These are phyloP conservation scores for Psilanteris sp. DNA, from an alignment of 1,140 invertebrate genomes.

Conservation along the genomic window DNA sequence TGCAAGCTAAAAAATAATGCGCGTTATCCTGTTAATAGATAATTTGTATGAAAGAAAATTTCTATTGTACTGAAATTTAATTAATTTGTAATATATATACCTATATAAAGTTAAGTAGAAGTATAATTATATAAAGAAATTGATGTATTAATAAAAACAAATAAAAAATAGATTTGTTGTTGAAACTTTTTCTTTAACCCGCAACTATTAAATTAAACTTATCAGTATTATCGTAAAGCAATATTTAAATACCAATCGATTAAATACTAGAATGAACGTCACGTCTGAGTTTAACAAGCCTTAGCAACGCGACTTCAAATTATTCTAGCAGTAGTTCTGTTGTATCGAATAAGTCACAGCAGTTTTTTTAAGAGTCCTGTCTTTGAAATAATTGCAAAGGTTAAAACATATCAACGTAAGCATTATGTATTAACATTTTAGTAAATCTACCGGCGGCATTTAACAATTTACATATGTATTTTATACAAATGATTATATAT, in stretches of 20 bases:
- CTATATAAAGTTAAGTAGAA: constrained; percentile 47
- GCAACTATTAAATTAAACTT: too few species aligned
- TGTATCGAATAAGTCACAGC: constrained; percentile 8
- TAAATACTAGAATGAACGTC: constrained; percentile 3
- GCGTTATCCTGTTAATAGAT: constrained; percentile 25
- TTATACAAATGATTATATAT: too few species aligned
- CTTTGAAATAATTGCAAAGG: constrained; percentile 12
- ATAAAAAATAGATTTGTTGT: too few species aligned
- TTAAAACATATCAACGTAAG: constrained; percentile 13
- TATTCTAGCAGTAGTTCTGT: constrained; percentile 1
- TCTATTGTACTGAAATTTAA: constrained; percentile 40
- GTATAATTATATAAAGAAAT: constrained; percentile 32
- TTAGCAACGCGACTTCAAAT: constrained; percentile 34
- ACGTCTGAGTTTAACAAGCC: constrained; percentile 23
- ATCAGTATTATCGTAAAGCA: constrained; percentile 1
- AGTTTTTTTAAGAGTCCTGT: neutral
- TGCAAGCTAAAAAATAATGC: constrained; percentile 3
- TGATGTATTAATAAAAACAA: constrained; percentile 20
- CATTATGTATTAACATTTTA: too few species aligned
- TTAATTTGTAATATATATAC: constrained; percentile 35
- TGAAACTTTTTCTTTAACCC: too few species aligned
- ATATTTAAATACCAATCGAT: constrained; percentile 43
- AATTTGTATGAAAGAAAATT: constrained; percentile 28
- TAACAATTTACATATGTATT: too few species aligned
- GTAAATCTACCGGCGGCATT: too few species aligned